A percentile compares a stretch with the other conserved stretches of the same genome.
phyloP scores from a whole-genome alignment of 2,113 vertebrate genomes.

The Oostethus manadensis region DNA sequence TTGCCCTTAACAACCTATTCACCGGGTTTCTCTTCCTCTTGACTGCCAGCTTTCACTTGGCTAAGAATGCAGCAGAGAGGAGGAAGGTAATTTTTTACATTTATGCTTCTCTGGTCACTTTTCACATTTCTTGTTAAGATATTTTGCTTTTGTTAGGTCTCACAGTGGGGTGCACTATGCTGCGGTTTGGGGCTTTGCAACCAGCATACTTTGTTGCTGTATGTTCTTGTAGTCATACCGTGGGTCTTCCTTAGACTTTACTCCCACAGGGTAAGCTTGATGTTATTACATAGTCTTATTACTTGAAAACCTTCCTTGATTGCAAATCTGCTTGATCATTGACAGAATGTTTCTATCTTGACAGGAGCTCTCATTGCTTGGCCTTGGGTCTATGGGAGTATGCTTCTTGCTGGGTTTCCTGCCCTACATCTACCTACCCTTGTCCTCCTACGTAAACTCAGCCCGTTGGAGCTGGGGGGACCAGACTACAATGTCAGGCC shows the following conservation, averaged over 20 bases:
- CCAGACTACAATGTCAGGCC: constrained; percentile 86
- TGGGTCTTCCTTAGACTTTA: constrained; percentile 82
- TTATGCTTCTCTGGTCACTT: neutral
- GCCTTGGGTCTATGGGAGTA: constrained; percentile 70
- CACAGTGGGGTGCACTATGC: constrained; percentile 84
- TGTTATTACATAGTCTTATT: neutral
- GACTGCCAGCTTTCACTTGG: constrained; percentile 77
- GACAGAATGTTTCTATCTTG: neutral
- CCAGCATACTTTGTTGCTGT: constrained; percentile 90
- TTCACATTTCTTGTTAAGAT: neutral
- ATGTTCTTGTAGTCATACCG: constrained; percentile 77
- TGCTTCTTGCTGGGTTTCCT: constrained; percentile 85
- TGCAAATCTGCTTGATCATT: neutral
- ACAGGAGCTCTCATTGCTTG: constrained; percentile 80
- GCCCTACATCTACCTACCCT: constrained; percentile 88
- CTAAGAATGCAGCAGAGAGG: constrained; percentile 76
- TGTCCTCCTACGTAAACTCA: constrained; percentile 81
- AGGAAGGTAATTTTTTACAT: constrained; percentile 78
- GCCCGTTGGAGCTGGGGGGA: constrained; percentile 98
- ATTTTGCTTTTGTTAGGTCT: constrained; percentile 67
- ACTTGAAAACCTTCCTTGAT: neutral
- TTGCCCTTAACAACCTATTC: constrained; percentile 97
- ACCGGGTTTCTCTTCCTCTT: constrained; percentile 87
- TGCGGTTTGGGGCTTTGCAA: constrained; percentile 94
- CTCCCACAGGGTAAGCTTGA: constrained; percentile 67